A percentile compares a stretch with the other conserved stretches of the same genome.
Evolutionary conservation across 1,140 invertebrate genomes (phyloP).

Genomic region (Panulirus ornatus): DNA sequence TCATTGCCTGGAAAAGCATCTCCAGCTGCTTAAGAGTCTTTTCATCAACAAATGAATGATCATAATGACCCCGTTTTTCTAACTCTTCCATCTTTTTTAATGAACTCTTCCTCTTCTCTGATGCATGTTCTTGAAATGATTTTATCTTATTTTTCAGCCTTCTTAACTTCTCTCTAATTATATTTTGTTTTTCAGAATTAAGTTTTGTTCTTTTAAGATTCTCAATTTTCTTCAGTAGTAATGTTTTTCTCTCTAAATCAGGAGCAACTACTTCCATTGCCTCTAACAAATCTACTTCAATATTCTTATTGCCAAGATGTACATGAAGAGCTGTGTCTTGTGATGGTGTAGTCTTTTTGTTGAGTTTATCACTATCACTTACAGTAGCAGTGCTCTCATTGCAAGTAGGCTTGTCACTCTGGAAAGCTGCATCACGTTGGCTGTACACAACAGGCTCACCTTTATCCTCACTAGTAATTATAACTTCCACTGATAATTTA

Average conservation of each 20-base stretch:
- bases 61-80: constrained; percentile 41
- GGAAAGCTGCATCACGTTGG: too few relatives aligned
- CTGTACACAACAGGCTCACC: too few relatives aligned
- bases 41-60: constrained; percentile 39
- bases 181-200: constrained; percentile 11
- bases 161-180: constrained; percentile 35
- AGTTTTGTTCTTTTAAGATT: background rate
- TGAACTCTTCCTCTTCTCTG: constrained; percentile 47
- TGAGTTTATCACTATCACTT: background rate
- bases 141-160: constrained; percentile 58
- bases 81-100: constrained; percentile 66
- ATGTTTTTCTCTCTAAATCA: constrained; percentile 40
- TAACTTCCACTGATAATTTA: background rate
- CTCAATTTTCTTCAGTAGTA: constrained; percentile 58
- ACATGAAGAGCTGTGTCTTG: constrained; percentile 37
- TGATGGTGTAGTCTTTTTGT: background rate
- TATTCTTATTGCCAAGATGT: constrained; percentile 26
- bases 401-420: background rate
- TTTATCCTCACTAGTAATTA: background rate
- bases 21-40: constrained; percentile 53
- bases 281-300: constrained; percentile 64
- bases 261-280: constrained; percentile 67
- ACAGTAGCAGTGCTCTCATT: background rate
- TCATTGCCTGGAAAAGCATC: constrained; percentile 65
- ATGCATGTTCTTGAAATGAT: constrained; percentile 49